Percentiles rank a stretch among this genome's conserved stretches.
These are phyloP conservation scores for Drosophila sproati DNA, from an alignment of 1,140 invertebrate genomes.

Conservation along the genomic window DNA sequence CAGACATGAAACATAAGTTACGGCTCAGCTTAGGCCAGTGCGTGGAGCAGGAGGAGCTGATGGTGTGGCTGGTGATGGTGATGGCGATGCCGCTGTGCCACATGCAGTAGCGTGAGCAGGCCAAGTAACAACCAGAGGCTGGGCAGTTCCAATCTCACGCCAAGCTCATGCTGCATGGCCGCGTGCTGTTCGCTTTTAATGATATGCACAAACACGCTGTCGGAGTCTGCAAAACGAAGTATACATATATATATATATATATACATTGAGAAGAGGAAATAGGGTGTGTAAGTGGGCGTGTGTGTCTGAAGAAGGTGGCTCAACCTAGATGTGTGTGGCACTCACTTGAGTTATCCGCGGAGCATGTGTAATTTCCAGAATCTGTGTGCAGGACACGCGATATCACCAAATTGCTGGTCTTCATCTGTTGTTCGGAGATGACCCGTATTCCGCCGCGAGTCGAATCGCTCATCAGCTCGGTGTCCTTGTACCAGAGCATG, in stretches of 20 bases:
- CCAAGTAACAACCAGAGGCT: slow-evolving; percentile 59
- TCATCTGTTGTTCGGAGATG: slow-evolving; percentile 93
- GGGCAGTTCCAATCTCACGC: slow-evolving; percentile 64
- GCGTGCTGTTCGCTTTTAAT: slow-evolving; percentile 87
- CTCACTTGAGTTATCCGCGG: slow-evolving; percentile 88
- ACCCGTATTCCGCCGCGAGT: slow-evolving; percentile 93
- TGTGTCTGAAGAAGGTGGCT: neutral
- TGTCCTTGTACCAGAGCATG: slow-evolving; percentile 96
- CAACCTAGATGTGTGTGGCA: slow-evolving; percentile 18
- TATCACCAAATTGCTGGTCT: slow-evolving; percentile 93
- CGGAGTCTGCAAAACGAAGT: slow-evolving; percentile 80
- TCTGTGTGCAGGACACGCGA: slow-evolving; percentile 91
- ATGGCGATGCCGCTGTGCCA: slow-evolving; percentile 10
- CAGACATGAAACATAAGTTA: slow-evolving; percentile 77
- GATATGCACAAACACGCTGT: slow-evolving; percentile 86
- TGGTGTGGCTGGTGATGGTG: slow-evolving; percentile 13
- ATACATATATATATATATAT: neutral
- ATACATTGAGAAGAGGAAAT: slow-evolving; percentile 1
- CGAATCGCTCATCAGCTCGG: slow-evolving; percentile 94
- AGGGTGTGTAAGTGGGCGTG: slow-evolving; percentile 4
- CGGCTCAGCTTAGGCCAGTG: slow-evolving; percentile 52
- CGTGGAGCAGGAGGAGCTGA: neutral
- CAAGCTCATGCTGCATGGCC: slow-evolving; percentile 87
- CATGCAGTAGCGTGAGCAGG: slow-evolving; percentile 47
- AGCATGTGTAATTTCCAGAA: slow-evolving; percentile 95